phyloP scores from a whole-genome alignment of 2,888 invertebrate species.

The Eupithecia abbreviata region DNA sequence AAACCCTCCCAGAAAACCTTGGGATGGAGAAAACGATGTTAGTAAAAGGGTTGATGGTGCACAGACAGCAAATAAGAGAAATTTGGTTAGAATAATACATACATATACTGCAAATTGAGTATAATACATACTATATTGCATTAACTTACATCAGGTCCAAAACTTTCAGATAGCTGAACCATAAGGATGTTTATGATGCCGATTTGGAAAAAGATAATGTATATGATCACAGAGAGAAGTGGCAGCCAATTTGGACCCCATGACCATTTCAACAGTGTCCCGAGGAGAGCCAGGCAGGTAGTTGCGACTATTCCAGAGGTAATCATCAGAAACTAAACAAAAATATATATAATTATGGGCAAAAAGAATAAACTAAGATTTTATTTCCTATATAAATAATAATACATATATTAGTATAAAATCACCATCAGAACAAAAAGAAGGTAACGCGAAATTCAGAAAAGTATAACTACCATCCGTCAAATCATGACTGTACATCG shows the following conservation, averaged over 20 bases:
- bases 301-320: constrained; percentile 45
- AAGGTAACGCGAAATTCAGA: background rate
- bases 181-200: constrained; percentile 60
- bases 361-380: background rate
- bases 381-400: background rate
- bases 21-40: no score
- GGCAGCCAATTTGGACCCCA: constrained; percentile 60
- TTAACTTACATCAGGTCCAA: constrained; percentile 52
- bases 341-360: background rate
- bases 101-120: no score
- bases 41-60: no score
- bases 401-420: background rate
- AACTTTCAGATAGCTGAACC: constrained; percentile 53
- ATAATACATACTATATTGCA: no score
- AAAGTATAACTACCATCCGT: background rate
- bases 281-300: constrained; percentile 49
- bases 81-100: background rate
- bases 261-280: constrained; percentile 52
- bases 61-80: background rate
- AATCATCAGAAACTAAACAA: constrained; percentile 55
- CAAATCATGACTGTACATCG: background rate
- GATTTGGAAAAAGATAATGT: constrained; percentile 56
- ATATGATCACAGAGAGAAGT: constrained; percentile 56
- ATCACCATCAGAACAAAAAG: background rate
- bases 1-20: no score